phyloP scores from a whole-genome alignment of 1,140 invertebrate genomes.

The Calliphora vicina region DNA sequence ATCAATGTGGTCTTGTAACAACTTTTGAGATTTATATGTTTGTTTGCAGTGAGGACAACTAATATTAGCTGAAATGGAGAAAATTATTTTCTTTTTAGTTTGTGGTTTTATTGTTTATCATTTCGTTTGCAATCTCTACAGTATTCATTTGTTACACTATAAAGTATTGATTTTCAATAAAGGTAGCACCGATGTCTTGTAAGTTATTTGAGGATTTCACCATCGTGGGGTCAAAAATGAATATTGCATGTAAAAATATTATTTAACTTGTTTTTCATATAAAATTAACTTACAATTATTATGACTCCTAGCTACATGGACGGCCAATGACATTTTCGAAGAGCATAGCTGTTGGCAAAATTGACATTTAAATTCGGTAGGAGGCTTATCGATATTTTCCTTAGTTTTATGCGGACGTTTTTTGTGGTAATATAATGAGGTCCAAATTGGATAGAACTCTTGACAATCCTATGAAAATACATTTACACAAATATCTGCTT shows the following conservation, averaged over 20 bases:
- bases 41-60: conserved; percentile 48
- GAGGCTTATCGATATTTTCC: neutral
- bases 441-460: conserved; percentile 51
- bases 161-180: too few species aligned
- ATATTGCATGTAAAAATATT: too few species aligned
- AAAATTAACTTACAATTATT: conserved; percentile 50
- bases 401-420: neutral
- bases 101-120: too few species aligned
- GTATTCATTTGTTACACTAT: too few species aligned
- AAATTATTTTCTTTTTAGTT: too few species aligned
- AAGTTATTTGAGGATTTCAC: too few species aligned
- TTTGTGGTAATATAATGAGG: conserved; percentile 53
- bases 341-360: conserved; percentile 53
- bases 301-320: conserved; percentile 59
- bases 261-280: neutral
- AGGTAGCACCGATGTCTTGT: too few species aligned
- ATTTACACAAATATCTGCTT: too few species aligned
- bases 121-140: too few species aligned
- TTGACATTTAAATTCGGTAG: conserved; percentile 49
- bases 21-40: conserved; percentile 49
- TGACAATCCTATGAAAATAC: conserved; percentile 45
- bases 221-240: too few species aligned
- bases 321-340: conserved; percentile 58
- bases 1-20: conserved; percentile 48
- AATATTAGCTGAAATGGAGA: conserved; percentile 48